Evolutionary conservation across 1,140 invertebrate genomes (phyloP).

Genomic region (Xylocopa sonorina): DNA sequence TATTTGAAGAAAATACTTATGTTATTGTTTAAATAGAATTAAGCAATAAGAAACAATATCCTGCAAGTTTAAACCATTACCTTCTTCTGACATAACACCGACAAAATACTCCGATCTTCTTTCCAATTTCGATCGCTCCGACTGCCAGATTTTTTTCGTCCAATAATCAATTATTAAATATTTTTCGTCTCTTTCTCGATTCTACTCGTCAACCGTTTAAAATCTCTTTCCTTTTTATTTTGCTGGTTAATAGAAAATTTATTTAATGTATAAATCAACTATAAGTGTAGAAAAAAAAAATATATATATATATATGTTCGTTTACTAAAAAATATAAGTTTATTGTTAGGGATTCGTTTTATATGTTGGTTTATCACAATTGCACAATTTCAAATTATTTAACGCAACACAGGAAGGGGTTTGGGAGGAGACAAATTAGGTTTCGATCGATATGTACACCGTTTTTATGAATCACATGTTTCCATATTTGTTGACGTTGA

Average conservation of each 20-base stretch:
- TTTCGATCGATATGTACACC: not conserved
- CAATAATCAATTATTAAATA: not conserved
- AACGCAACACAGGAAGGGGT: not conserved
- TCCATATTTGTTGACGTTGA: not conserved
- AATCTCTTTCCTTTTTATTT: not conserved
- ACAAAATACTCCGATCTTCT: too few species aligned
- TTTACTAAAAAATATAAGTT: too few species aligned
- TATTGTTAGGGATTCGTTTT: too few species aligned
- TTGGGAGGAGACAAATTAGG: not conserved
- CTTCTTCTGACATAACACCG: conserved; percentile 10
- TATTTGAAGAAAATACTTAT: not conserved
- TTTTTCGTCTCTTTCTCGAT: not conserved
- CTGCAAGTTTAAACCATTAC: not conserved
- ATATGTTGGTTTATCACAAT: not conserved
- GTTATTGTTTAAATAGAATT: too few species aligned
- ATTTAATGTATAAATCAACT: too few species aligned
- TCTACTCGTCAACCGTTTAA: not conserved
- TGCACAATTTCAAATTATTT: not conserved
- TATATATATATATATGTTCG: not conserved
- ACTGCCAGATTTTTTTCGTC: too few species aligned
- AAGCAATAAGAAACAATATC: too few species aligned
- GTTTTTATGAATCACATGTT: not conserved
- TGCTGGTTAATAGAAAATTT: not conserved
- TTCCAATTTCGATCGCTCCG: not conserved
- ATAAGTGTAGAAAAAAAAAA: too few species aligned